Conservation (phyloP, 2,888 invertebrate genomes). For the Ctena decussata region DNA sequence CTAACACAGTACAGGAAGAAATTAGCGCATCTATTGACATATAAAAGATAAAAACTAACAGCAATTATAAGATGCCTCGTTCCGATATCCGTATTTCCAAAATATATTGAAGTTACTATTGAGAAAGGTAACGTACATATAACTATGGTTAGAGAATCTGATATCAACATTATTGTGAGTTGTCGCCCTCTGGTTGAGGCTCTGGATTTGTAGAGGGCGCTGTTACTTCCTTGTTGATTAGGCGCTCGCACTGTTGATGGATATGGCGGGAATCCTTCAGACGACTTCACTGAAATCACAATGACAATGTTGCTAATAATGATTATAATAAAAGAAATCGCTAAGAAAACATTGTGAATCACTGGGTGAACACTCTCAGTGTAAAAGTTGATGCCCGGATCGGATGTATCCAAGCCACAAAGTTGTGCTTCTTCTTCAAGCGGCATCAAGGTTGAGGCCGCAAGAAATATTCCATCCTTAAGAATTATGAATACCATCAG, state of each 20-base stretch:
- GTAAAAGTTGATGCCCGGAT: constrained; percentile 31
- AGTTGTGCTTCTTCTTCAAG: constrained; percentile 61
- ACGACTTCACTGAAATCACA: constrained; percentile 62
- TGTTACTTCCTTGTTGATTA: not conserved
- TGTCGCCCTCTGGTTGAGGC: constrained; percentile 64
- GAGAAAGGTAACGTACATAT: constrained; percentile 76
- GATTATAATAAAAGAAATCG: constrained; percentile 69
- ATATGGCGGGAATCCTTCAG: constrained; percentile 33
- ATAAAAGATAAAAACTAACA: constrained; percentile 74
- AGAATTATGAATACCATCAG: constrained; percentile 63
- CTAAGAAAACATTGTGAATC: constrained; percentile 71
- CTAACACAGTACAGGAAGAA: constrained; percentile 79
- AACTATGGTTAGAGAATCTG: constrained; percentile 75
- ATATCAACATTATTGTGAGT: constrained; percentile 74
- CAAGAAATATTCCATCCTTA: constrained; percentile 69
- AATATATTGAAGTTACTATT: constrained; percentile 59
- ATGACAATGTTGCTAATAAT: constrained; percentile 75
- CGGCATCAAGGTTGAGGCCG: constrained; percentile 64
- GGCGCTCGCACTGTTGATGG: not conserved
- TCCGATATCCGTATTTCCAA: constrained; percentile 37
- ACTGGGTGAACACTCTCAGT: constrained; percentile 67
- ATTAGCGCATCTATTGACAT: constrained; percentile 77
- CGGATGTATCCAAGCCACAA: constrained; percentile 66
- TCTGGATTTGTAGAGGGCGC: not conserved
- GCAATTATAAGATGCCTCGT: constrained; percentile 66